Base-by-base conservation (phyloP, 2,797 vertebrate species). In the Tenualosa thibaudeaui region DNA sequence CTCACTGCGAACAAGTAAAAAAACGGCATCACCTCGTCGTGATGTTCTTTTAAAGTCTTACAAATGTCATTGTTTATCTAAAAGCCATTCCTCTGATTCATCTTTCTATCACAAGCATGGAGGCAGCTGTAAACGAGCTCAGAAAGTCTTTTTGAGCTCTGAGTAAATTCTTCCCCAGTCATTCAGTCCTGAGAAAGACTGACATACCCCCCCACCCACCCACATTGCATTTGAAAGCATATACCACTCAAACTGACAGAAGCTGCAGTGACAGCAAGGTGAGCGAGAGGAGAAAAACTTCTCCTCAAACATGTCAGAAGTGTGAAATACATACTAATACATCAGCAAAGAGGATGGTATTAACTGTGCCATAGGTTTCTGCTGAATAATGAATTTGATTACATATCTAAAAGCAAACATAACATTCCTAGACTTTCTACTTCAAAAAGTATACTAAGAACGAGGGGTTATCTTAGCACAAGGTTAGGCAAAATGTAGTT, bases 211-310 rank as follows among this genome's bases (percentile, higher is more conserved):
- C 92, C 93, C 92, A 0, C 31, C 31, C 31, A 0, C 31, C 31
- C 31, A 0, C 92, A 94, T 95, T 96, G 95, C 94, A 95, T 94
- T 93, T 93, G 91, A 93, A 93, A 93, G 93, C 93, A 92, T 92
- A 93, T 92, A 92, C 89, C 86, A 87, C 92, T 95, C 94, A 94
- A 94, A 94, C 91, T 95, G 95, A 95, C 94, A 95, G 94, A 90
- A 91, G 92, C 91, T 94, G 94, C 93, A 94, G 94, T 94, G 94
- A 93, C 94, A 94, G 93, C 94, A 94, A 91, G 92, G 88, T 81
- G 53, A 71, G 81, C 19, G 37, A 78, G 49, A 86, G 86, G 17
- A 81, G 53, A 81, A 86, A 87, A 85, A 83, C 87, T 81, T 84
- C 82, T 86, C 88, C 86, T 86, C 86, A 89, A 84, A 89, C n/a